Percentiles rank a stretch among this genome's conserved stretches.
Conservation (phyloP, 2,888 invertebrate genomes). For the Apocheima hispidaria region DNA sequence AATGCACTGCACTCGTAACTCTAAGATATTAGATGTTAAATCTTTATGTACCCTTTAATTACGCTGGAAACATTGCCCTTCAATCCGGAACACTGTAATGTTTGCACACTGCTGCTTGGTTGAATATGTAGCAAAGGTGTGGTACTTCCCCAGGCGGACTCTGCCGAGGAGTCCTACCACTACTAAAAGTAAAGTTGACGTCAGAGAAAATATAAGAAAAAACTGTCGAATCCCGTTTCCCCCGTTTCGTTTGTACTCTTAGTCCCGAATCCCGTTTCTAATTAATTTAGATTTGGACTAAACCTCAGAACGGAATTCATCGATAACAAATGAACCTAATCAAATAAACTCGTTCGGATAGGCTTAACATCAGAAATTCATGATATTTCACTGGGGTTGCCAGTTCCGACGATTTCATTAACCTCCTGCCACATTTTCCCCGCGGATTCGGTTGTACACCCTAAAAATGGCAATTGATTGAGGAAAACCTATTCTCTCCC, state of each 20-base stretch:
- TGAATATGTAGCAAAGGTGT: too few relatives aligned
- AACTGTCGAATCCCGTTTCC: too few relatives aligned
- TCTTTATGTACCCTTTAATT: too few relatives aligned
- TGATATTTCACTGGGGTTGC: slow-evolving; percentile 23
- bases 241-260: not conserved
- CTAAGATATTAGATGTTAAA: too few relatives aligned
- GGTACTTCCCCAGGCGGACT: too few relatives aligned
- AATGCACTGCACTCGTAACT: too few relatives aligned
- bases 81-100: too few relatives aligned
- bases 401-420: slow-evolving; percentile 34
- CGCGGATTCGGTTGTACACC: slow-evolving; percentile 28
- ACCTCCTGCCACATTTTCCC: slow-evolving; percentile 34
- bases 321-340: slow-evolving; percentile 26
- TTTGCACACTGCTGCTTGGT: too few relatives aligned
- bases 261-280: slow-evolving; percentile 10
- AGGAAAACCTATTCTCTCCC: slow-evolving; percentile 35
- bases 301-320: slow-evolving; percentile 12
- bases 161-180: too few relatives aligned
- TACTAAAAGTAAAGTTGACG: not conserved
- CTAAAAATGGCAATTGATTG: slow-evolving; percentile 41
- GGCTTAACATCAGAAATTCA: slow-evolving; percentile 23
- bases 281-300: slow-evolving; percentile 19
- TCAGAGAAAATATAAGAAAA: not conserved
- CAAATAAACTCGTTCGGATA: slow-evolving; percentile 25
- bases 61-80: too few relatives aligned